Percentiles rank a stretch among this genome's conserved stretches.
phyloP scores from a whole-genome alignment of 2,113 vertebrate species.

The Opisthocomus hoazin region DNA sequence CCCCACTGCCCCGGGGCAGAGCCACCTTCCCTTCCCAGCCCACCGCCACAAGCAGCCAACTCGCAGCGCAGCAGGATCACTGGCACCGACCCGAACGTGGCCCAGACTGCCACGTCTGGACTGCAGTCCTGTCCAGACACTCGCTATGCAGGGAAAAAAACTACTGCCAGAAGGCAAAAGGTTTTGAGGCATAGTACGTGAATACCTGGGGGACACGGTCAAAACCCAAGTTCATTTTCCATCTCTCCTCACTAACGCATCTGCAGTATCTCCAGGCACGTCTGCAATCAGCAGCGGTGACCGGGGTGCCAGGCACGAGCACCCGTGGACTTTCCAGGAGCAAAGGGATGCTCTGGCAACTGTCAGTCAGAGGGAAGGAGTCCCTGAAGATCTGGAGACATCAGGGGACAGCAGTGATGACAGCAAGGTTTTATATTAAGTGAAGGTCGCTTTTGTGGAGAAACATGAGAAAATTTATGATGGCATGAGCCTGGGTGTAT shows the following conservation, averaged over 20 bases:
- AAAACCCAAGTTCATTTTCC: neutral
- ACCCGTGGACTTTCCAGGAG: neutral
- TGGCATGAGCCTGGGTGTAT: neutral
- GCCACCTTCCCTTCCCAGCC: neutral
- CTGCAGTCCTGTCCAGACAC: neutral
- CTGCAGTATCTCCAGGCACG: neutral
- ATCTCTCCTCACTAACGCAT: neutral
- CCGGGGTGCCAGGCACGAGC: neutral
- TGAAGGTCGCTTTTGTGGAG: neutral
- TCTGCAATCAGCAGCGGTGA: fast-evolving
- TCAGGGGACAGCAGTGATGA: neutral
- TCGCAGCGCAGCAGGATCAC: neutral
- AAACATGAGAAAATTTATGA: neutral
- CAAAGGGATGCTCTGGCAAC: neutral
- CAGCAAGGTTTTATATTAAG: neutral
- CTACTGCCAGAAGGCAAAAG: neutral
- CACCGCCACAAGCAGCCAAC: neutral
- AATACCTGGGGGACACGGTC: neutral
- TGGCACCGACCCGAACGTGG: fast-evolving
- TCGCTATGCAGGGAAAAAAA: neutral
- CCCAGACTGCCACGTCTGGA: too few species aligned
- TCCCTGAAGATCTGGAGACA: neutral
- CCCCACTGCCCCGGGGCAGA: neutral
- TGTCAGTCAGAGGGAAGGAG: neutral
- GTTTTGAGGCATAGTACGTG: neutral